Evolutionary conservation across 2,888 invertebrate species (phyloP).

Genomic region (Thysanoteuthis rhombus): DNA sequence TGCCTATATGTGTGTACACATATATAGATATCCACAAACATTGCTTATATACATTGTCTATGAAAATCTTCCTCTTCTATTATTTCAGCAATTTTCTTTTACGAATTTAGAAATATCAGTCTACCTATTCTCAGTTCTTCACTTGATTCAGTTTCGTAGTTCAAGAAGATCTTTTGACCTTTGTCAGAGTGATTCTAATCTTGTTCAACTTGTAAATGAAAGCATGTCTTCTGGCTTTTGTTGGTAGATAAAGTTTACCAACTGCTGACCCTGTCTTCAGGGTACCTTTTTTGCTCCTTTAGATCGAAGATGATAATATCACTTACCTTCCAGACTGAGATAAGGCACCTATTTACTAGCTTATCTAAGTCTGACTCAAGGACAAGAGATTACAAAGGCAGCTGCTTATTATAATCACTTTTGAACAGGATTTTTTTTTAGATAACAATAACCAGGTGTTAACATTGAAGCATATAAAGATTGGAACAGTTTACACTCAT

Average conservation of each 20-base stretch:
- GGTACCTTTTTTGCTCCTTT: neutral
- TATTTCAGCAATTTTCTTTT: neutral
- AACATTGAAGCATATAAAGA: too few relatives aligned
- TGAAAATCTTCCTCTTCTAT: neutral
- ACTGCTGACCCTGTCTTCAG: neutral
- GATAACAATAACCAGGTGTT: too few relatives aligned
- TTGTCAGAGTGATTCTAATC: neutral
- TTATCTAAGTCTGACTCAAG: neutral
- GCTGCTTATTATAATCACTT: too few relatives aligned
- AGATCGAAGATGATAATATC: neutral
- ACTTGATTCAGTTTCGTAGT: neutral
- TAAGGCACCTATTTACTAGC: neutral
- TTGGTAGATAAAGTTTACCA: neutral
- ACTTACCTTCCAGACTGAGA: neutral
- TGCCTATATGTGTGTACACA: too few relatives aligned
- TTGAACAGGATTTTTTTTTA: too few relatives aligned
- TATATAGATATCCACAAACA: too few relatives aligned
- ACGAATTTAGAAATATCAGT: neutral
- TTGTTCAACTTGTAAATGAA: neutral
- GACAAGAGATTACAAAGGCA: too few relatives aligned
- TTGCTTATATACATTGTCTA: too few relatives aligned
- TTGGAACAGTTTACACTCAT: too few relatives aligned
- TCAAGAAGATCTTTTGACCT: neutral
- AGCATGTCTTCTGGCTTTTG: neutral
- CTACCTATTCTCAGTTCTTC: neutral